phyloP scores from a whole-genome alignment of 2,888 invertebrate species.

The Lochmaea crataegi region DNA sequence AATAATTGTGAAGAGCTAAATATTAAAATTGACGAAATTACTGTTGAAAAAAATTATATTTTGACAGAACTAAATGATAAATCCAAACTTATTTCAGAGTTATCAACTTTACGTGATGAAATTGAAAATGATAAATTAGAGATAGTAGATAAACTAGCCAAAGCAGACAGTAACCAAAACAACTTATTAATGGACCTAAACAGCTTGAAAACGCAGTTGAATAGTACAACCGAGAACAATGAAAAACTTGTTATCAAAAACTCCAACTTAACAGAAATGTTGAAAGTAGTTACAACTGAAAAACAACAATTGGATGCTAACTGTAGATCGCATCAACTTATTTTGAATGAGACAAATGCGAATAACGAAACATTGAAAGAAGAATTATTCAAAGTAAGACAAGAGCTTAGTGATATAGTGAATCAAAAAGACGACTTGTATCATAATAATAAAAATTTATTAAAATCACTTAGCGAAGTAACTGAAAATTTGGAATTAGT shows the following conservation, averaged over 20 bases:
- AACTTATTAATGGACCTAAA: neutral
- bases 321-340: too few species aligned
- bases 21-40: neutral
- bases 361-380: neutral
- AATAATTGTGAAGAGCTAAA: neutral
- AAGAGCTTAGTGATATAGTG: neutral
- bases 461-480: neutral
- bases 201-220: neutral
- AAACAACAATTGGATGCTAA: neutral
- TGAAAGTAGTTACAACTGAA: neutral
- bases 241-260: constrained; percentile 1
- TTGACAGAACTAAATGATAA: neutral
- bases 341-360: too few species aligned
- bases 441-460: neutral
- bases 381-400: neutral
- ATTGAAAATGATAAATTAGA: neutral
- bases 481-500: neutral
- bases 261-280: neutral
- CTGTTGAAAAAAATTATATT: constrained; percentile 1
- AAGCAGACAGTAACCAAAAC: neutral
- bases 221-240: neutral
- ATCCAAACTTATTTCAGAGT: neutral
- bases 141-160: neutral
- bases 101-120: neutral
- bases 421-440: neutral